Conservation (phyloP, 2,797 vertebrate genomes). For the Poeciliopsis turneri region DNA sequence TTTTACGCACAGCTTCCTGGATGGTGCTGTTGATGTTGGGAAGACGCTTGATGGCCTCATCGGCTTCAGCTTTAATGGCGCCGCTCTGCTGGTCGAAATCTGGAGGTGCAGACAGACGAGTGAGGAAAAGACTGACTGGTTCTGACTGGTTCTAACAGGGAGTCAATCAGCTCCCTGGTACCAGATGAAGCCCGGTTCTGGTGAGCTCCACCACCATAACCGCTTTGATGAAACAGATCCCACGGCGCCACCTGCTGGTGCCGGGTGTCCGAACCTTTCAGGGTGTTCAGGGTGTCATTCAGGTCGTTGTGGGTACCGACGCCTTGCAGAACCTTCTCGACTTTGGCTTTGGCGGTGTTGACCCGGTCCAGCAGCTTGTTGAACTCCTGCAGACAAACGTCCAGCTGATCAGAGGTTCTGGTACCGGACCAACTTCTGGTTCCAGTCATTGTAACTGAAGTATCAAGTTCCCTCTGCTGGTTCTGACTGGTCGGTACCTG, state of each 20-base stretch:
- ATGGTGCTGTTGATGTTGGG: constrained; percentile 82
- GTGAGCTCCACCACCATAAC: too few relatives aligned
- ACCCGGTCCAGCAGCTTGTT: constrained; percentile 83
- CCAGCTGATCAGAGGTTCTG: not conserved
- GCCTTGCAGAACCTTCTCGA: constrained; percentile 78
- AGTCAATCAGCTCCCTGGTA: not conserved
- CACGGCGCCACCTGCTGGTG: not conserved
- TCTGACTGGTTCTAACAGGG: not conserved
- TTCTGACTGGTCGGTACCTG: constrained; percentile 60
- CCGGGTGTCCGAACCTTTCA: constrained; percentile 78
- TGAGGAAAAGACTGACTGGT: not conserved
- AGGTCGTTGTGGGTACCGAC: constrained; percentile 84
- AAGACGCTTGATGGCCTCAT: constrained; percentile 85
- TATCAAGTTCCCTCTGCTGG: not conserved
- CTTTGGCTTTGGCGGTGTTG: constrained; percentile 79
- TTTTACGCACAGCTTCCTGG: constrained; percentile 76
- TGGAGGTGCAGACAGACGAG: constrained; percentile 52
- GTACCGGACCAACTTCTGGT: not conserved
- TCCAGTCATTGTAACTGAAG: not conserved
- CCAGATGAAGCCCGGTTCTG: not conserved
- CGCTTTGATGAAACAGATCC: not conserved
- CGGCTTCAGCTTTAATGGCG: constrained; percentile 76
- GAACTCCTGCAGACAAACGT: constrained; percentile 71
- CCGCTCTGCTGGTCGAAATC: constrained; percentile 87
- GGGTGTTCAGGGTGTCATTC: constrained; percentile 81